These are phyloP conservation scores for Drosophila arizonae DNA, from an alignment of 1,140 invertebrate genomes.

Conservation along the genomic window DNA sequence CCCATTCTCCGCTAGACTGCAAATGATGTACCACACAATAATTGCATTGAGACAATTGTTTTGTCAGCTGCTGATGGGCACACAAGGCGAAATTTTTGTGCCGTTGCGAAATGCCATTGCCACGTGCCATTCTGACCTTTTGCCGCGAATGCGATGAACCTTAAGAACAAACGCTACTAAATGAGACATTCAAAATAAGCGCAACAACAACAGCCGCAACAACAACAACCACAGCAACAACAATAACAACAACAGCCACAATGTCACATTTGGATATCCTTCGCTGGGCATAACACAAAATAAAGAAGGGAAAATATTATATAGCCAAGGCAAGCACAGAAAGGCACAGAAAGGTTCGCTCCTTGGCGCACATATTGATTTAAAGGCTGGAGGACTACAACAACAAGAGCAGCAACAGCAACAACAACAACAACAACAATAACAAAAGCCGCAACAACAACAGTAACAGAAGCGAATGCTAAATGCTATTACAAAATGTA, in stretches of 20 bases:
- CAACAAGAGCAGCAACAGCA: background rate
- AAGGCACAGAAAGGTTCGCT: constrained; percentile 14
- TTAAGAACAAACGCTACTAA: constrained; percentile 60
- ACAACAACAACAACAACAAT: background rate
- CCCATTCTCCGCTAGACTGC: background rate
- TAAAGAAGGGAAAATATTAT: too few species aligned
- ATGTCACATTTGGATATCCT: constrained; percentile 72
- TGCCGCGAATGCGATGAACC: constrained; percentile 65
- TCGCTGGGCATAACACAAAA: constrained; percentile 52
- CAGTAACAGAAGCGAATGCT: background rate
- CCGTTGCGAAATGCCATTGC: constrained; percentile 52
- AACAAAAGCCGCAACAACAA: too few species aligned
- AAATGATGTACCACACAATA: background rate
- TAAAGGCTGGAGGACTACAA: constrained; percentile 28
- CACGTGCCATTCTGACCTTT: constrained; percentile 75
- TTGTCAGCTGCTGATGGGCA: background rate
- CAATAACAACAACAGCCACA: constrained; percentile 26
- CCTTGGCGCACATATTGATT: constrained; percentile 42
- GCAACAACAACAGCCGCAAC: constrained; percentile 27
- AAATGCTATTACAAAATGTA: constrained; percentile 30
- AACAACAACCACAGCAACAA: constrained; percentile 23
- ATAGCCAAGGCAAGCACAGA: constrained; percentile 54
- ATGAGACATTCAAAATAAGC: constrained; percentile 73
- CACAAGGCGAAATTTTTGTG: background rate
- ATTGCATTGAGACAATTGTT: background rate